phyloP scores from a whole-genome alignment of 2,888 invertebrate species.

The Nebria salina region DNA sequence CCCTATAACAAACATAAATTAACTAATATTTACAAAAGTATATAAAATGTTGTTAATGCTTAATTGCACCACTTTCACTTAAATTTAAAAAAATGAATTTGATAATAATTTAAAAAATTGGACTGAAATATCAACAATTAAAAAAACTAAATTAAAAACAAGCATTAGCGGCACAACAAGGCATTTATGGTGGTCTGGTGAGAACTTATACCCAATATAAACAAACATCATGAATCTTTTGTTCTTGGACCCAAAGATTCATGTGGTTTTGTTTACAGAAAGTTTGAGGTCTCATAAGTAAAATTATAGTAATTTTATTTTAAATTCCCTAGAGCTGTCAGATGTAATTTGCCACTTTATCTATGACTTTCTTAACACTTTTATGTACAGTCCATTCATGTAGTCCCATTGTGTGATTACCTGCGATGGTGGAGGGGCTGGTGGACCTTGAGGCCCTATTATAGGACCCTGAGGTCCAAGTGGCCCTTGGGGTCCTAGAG shows the following conservation, averaged over 20 bases:
- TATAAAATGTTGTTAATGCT: not conserved
- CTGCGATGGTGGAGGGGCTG: constrained; percentile 9
- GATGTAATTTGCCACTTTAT: constrained; percentile 2
- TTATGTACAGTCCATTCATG: not conserved
- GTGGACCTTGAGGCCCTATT: constrained; percentile 8
- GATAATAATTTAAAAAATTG: too few relatives aligned
- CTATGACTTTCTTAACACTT: not conserved
- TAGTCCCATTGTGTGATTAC: not conserved
- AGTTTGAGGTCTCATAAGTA: not conserved
- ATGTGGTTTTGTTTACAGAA: not conserved
- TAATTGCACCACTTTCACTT: not conserved
- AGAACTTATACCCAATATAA: not conserved
- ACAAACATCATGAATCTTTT: not conserved
- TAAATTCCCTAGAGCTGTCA: constrained; percentile 14
- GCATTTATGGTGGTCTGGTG: not conserved
- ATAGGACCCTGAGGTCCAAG: not conserved
- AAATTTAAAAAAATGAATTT: not conserved
- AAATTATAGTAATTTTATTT: not conserved
- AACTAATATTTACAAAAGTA: not conserved
- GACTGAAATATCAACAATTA: not conserved
- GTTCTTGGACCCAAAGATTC: too few relatives aligned
- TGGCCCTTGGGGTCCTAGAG: constrained; percentile 20
- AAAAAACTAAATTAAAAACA: not conserved
- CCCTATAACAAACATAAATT: too few relatives aligned
- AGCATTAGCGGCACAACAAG: not conserved